A percentile compares a stretch with the other conserved stretches of the same genome.
Evolutionary conservation across 2,888 invertebrate species (phyloP).

Genomic region (Limenitis camilla): DNA sequence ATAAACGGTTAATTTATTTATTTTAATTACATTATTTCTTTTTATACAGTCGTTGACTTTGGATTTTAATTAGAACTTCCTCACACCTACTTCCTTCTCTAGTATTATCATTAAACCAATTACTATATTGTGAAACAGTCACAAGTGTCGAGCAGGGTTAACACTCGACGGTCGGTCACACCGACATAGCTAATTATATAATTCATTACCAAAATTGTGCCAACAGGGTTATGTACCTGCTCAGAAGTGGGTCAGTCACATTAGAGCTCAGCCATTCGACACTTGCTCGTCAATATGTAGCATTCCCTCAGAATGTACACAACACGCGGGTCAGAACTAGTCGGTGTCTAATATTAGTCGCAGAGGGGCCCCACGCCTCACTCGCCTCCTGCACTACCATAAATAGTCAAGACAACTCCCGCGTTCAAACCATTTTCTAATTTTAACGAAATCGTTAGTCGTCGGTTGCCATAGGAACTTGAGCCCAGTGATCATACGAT

Average conservation of each 20-base stretch:
- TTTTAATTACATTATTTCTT: constrained; percentile 76
- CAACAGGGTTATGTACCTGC: constrained; percentile 26
- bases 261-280: constrained; percentile 10
- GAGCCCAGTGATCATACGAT: constrained; percentile 26
- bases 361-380: constrained; percentile 51
- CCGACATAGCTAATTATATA: neutral
- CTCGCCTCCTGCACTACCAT: constrained; percentile 59
- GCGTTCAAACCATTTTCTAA: constrained; percentile 60
- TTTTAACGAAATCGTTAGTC: constrained; percentile 39
- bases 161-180: too few relatives aligned
- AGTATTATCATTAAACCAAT: too few relatives aligned
- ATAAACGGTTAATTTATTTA: constrained; percentile 77
- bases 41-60: constrained; percentile 66
- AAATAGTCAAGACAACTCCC: constrained; percentile 68
- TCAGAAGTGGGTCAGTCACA: constrained; percentile 45
- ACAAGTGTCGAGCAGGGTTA: too few relatives aligned
- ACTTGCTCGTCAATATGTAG: constrained; percentile 12
- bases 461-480: constrained; percentile 29
- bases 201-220: constrained; percentile 19
- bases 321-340: constrained; percentile 1
- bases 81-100: constrained; percentile 36
- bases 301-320: constrained; percentile 7
- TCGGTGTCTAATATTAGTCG: constrained; percentile 37
- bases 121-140: too few relatives aligned
- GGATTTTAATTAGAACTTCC: constrained; percentile 49